Evolutionary conservation across 1,140 invertebrate species (phyloP), one percentile per base, ranked within the genome.

Genomic region (Calliopsis andreniformis): DNA sequence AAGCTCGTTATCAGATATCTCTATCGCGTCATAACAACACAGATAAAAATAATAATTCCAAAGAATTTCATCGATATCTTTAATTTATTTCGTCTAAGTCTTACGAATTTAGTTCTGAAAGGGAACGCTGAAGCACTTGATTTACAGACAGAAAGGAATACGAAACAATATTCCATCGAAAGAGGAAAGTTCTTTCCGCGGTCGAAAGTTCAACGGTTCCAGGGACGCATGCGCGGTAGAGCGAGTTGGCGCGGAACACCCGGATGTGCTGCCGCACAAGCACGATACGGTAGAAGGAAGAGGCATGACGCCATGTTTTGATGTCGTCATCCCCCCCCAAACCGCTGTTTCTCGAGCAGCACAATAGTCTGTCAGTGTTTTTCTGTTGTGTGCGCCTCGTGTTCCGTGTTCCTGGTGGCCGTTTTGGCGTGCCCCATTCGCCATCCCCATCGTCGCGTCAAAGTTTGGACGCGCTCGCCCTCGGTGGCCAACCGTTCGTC

Each of bases 301-400:
- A 89, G 86, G 70, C 79, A 85, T 82, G 89, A 89, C 89, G 90
- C 90, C 89, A 92, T 90, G 89, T 92, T 90, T 89, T 91, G 89
- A 87, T 88, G 87, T 88, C 87, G 87, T 87, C 89, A 88, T 85
- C 86, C 86, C 86, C 87, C 85, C 84, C 58, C 76, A 78, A 80
- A 84, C 56, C 55, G 59, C 76, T 79, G 64, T 75, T 64, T 66
- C 78, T 47, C 62, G 72, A 63, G 61, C 72, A 79, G 77, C 73
- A 66, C 67, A 73, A 80, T 77, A 81, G 83, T 83, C 73, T 78
- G 76, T 85, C 83, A 83, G 85, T 86, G 86, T 79, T 87, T 87
- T 86, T 86, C 78, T 75, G 71, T 86, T 70, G 70, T 71, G 77
- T 72, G 55, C 47, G 43, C 72, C 71, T 55, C 76, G 76, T 78